A percentile compares a stretch with the other conserved stretches of the same genome.
phyloP scores from a whole-genome alignment of 2,888 invertebrate species.

The Scrobipalpa costella region DNA sequence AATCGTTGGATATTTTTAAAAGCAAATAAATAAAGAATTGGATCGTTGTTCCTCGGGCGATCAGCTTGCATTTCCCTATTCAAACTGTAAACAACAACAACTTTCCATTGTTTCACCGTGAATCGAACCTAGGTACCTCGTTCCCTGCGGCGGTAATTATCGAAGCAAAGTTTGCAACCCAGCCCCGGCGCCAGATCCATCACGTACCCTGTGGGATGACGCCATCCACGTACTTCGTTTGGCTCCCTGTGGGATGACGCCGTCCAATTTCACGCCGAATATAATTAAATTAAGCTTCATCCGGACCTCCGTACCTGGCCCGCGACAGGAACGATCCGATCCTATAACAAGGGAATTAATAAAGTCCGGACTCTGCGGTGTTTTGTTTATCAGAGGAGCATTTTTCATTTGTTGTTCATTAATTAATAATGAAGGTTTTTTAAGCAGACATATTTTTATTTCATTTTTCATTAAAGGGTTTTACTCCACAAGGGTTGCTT shows the following conservation, averaged over 20 bases:
- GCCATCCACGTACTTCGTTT: too few species aligned
- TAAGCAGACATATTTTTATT: too few species aligned
- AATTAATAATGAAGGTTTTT: too few species aligned
- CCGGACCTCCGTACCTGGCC: not conserved
- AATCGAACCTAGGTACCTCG: not conserved
- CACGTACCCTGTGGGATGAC: too few species aligned
- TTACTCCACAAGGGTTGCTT: too few species aligned
- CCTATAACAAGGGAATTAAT: constrained; percentile 1
- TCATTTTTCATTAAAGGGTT: too few species aligned
- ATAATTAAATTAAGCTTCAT: not conserved
- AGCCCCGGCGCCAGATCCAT: not conserved
- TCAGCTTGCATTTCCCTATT: too few species aligned
- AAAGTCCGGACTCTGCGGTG: not conserved
- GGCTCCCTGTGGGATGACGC: not conserved
- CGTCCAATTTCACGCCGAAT: constrained; percentile 1
- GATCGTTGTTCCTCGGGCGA: too few species aligned
- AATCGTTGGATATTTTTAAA: too few species aligned
- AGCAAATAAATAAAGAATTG: too few species aligned
- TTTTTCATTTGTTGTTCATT: too few species aligned
- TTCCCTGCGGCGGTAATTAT: not conserved
- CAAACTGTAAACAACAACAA: not conserved
- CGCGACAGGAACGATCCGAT: not conserved
- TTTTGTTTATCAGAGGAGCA: not conserved
- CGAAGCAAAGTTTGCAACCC: not conserved
- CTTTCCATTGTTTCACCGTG: not conserved